Evolutionary conservation across 1,140 invertebrate species (phyloP).

Genomic region (Euura lappo): DNA sequence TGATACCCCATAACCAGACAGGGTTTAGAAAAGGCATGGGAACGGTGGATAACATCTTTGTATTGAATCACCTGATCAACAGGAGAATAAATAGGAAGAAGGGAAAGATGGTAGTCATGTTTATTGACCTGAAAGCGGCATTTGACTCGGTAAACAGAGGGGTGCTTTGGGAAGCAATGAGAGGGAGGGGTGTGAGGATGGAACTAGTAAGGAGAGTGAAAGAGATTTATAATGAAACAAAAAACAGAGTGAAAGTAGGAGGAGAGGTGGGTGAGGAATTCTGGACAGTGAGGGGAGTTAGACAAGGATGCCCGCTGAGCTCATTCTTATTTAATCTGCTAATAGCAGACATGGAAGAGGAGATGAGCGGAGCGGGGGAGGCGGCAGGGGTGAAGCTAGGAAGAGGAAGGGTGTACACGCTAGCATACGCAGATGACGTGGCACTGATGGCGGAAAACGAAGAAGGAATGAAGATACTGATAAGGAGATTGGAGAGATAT

Average conservation of each 20-base stretch:
- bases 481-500: background rate
- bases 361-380: background rate
- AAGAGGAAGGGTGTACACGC: background rate
- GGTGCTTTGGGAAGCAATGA: constrained; percentile 12
- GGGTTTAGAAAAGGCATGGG: constrained; percentile 32
- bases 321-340: constrained; percentile 27
- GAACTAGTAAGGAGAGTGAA: constrained; percentile 8
- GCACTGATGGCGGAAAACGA: background rate
- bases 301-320: constrained; percentile 25
- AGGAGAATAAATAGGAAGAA: background rate
- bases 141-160: constrained; percentile 25
- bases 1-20: constrained; percentile 24
- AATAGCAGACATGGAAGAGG: constrained; percentile 18
- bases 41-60: constrained; percentile 34
- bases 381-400: background rate
- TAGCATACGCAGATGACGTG: background rate
- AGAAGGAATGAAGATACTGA: background rate
- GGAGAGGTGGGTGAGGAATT: background rate
- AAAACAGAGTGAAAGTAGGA: constrained; percentile 9
- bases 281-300: constrained; percentile 20
- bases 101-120: constrained; percentile 13
- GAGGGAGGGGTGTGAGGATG: constrained; percentile 1
- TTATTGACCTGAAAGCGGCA: constrained; percentile 24
- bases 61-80: constrained; percentile 21
- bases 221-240: constrained; percentile 16